A percentile compares a stretch with the other conserved stretches of the same genome.
These are phyloP conservation scores for Pachyseris speciosa DNA, from an alignment of 64 coral and sea anemone species.

Conservation along the genomic window DNA sequence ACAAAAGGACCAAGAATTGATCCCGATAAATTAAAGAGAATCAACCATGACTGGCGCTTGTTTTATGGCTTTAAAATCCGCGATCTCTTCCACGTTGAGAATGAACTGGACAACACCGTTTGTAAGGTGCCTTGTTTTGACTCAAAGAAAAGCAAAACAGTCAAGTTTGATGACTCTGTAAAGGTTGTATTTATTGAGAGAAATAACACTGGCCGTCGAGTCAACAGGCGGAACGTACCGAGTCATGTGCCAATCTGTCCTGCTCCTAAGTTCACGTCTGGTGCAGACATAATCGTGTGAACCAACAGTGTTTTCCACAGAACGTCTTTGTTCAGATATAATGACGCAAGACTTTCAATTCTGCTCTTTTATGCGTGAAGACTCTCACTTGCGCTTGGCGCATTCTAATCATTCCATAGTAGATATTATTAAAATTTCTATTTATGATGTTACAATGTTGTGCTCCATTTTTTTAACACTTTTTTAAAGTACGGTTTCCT, in stretches of 20 bases:
- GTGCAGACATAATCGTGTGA: neutral
- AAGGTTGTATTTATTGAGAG: neutral
- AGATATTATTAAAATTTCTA: no score
- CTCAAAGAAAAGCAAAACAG: neutral
- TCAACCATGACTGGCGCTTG: slow-evolving; percentile 19
- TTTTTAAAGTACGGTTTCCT: no score
- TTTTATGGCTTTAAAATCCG: slow-evolving; percentile 14
- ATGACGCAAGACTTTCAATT: no score
- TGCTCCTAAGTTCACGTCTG: neutral
- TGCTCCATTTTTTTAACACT: no score
- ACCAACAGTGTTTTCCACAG: neutral
- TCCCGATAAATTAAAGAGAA: neutral
- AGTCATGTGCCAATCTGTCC: neutral
- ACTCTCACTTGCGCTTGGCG: no score
- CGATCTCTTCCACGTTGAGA: slow-evolving; percentile 39
- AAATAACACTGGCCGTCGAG: slow-evolving; percentile 13
- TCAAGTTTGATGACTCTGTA: slow-evolving; percentile 23
- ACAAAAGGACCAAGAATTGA: slow-evolving; percentile 9
- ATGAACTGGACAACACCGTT: slow-evolving; percentile 6
- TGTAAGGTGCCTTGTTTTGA: neutral
- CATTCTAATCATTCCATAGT: no score
- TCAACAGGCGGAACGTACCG: neutral
- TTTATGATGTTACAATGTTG: no score
- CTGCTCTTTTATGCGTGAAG: no score
- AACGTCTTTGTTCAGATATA: no score